A percentile compares a stretch with the other conserved stretches of the same genome.
These are phyloP conservation scores for Aptenodytes forsteri DNA, from an alignment of 2,113 vertebrate species.

Conservation along the genomic window DNA sequence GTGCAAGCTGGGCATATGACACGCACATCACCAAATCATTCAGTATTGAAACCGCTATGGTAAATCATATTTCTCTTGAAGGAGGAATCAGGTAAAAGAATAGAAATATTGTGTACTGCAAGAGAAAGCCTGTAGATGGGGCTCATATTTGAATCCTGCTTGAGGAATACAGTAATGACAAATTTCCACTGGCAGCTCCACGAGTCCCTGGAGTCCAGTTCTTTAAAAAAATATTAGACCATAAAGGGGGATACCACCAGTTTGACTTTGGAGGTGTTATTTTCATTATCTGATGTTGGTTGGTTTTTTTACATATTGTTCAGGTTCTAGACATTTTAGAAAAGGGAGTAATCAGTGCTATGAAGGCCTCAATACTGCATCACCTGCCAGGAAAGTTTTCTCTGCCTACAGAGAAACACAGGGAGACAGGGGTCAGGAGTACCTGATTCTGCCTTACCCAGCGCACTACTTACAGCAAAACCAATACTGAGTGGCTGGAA, in stretches of 20 bases:
- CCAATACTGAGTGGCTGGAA: neutral
- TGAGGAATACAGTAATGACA: neutral
- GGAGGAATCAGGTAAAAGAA: neutral
- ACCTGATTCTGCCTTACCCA: neutral
- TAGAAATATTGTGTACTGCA: neutral
- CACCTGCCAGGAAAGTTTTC: neutral
- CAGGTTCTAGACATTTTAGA: neutral
- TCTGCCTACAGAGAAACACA: neutral
- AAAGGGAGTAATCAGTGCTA: neutral
- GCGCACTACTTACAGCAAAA: neutral
- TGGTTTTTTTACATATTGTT: neutral
- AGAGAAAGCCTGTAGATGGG: neutral
- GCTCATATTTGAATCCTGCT: neutral
- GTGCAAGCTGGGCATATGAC: neutral
- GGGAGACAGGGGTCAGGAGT: neutral
- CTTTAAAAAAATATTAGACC: neutral
- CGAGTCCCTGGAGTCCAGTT: neutral
- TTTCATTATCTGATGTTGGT: neutral
- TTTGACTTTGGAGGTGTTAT: neutral
- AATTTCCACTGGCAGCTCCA: neutral
- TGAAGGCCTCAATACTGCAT: neutral
- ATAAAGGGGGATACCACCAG: neutral
- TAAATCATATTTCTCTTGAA: neutral
- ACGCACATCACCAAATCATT: neutral
- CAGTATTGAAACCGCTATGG: neutral